Percentiles rank a stretch among this genome's conserved stretches.
These are phyloP conservation scores for Dicrostonyx torquatus DNA, from an alignment of 2,797 vertebrate genomes.

Conservation along the genomic window DNA sequence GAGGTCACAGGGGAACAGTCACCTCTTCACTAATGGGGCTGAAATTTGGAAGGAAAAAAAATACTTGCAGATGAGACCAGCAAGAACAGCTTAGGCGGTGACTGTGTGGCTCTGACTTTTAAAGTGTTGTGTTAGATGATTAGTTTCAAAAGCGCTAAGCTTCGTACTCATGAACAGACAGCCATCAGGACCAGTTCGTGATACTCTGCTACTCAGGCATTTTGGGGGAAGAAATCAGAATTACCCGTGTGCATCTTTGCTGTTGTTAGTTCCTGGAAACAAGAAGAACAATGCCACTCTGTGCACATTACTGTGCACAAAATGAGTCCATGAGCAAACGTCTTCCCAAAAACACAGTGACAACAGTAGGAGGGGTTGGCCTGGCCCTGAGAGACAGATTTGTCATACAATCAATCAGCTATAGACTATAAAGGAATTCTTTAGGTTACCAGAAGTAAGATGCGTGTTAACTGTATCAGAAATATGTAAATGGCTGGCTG, in stretches of 20 bases:
- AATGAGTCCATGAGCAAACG: neutral
- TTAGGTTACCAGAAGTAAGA: slow-evolving; percentile 30
- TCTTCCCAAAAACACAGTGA: neutral
- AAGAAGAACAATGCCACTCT: neutral
- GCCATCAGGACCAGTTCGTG: neutral
- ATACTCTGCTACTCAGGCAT: slow-evolving; percentile 39
- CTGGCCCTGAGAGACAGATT: neutral
- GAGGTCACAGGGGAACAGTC: slow-evolving; percentile 62
- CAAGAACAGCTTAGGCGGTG: slow-evolving; percentile 64
- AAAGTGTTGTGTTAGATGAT: slow-evolving; percentile 48
- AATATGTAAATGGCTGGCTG: neutral
- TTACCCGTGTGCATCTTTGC: slow-evolving; percentile 53
- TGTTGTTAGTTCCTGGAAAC: slow-evolving; percentile 20
- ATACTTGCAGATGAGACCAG: slow-evolving; percentile 83
- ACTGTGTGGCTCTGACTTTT: neutral
- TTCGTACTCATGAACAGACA: neutral
- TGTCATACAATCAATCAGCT: slow-evolving; percentile 1
- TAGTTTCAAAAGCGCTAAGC: slow-evolving; percentile 47
- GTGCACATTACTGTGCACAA: neutral
- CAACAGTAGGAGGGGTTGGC: neutral
- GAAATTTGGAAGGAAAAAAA: slow-evolving; percentile 77
- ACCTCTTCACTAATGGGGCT: slow-evolving; percentile 75
- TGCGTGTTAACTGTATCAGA: neutral
- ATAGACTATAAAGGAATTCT: neutral
- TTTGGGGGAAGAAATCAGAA: slow-evolving; percentile 58